A percentile compares a stretch with the other conserved stretches of the same genome.
Conservation (phyloP, 64 coral and sea anemone species). For the Actinia equina region DNA sequence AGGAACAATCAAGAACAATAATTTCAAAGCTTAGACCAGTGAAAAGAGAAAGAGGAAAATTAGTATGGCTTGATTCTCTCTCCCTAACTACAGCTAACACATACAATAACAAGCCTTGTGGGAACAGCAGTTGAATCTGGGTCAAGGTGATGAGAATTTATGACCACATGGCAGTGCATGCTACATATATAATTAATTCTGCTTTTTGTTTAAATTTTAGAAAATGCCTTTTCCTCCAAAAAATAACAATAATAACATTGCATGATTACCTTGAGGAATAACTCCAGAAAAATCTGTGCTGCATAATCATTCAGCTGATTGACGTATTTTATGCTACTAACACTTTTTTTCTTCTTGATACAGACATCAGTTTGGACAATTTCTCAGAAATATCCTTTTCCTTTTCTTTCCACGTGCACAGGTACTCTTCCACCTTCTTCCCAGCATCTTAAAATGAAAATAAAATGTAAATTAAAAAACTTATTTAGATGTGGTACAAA, state of each 20-base stretch:
- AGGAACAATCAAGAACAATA: neutral
- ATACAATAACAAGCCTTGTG: neutral
- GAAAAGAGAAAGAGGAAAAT: no score
- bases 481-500: neutral
- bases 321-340: neutral
- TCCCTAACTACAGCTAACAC: neutral
- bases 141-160: neutral
- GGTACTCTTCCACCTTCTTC: neutral
- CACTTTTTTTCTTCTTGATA: neutral
- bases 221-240: neutral
- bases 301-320: neutral
- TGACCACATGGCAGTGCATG: neutral
- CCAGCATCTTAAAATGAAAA: slow-evolving; percentile 6
- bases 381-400: slow-evolving; percentile 4
- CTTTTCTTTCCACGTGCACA: neutral
- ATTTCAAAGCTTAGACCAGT: no score
- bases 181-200: neutral
- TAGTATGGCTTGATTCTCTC: no score
- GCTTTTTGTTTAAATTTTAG: neutral
- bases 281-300: slow-evolving; percentile 7
- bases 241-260: neutral
- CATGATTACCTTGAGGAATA: neutral
- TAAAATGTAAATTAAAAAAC: neutral
- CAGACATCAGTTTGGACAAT: neutral
- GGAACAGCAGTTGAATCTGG: neutral